Percentiles rank a stretch among this genome's conserved stretches.
Conservation (phyloP, 2,797 vertebrate species). For the Acipenser oxyrinchus region DNA sequence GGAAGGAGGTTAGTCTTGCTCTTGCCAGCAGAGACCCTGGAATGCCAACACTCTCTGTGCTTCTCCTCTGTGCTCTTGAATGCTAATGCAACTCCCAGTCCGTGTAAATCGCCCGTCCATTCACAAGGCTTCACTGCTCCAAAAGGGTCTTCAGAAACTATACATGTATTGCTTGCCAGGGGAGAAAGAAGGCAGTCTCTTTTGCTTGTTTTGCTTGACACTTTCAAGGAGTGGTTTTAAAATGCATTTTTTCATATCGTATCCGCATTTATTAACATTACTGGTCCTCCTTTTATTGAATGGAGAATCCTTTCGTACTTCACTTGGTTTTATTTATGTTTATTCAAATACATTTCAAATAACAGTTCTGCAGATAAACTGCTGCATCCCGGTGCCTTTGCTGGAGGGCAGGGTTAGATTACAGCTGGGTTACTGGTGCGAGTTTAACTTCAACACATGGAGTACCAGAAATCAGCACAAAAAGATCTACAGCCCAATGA, state of each 20-base stretch:
- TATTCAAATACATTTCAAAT: too few relatives aligned
- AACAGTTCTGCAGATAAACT: too few relatives aligned
- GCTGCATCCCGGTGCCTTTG: too few relatives aligned
- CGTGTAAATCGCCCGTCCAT: slow-evolving; percentile 16
- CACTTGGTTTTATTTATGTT: too few relatives aligned
- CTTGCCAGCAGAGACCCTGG: neutral
- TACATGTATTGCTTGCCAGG: slow-evolving; percentile 26
- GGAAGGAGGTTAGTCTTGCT: neutral
- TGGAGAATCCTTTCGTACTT: too few relatives aligned
- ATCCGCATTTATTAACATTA: too few relatives aligned
- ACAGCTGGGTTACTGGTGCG: too few relatives aligned
- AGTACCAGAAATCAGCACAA: too few relatives aligned
- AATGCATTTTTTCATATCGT: neutral
- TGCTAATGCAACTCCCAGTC: neutral
- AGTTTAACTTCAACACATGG: too few relatives aligned
- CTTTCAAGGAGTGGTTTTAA: neutral
- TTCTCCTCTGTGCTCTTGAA: neutral
- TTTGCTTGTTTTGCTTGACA: slow-evolving; percentile 18
- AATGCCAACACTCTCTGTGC: neutral
- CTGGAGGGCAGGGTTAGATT: too few relatives aligned
- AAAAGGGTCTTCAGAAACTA: slow-evolving; percentile 27
- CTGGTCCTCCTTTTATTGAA: too few relatives aligned
- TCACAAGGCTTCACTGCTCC: slow-evolving; percentile 8
- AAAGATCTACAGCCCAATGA: too few relatives aligned
- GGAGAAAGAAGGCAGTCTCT: slow-evolving; percentile 30